Conservation (phyloP, 2,888 invertebrate species). For the Aspidiotus rigidus region DNA sequence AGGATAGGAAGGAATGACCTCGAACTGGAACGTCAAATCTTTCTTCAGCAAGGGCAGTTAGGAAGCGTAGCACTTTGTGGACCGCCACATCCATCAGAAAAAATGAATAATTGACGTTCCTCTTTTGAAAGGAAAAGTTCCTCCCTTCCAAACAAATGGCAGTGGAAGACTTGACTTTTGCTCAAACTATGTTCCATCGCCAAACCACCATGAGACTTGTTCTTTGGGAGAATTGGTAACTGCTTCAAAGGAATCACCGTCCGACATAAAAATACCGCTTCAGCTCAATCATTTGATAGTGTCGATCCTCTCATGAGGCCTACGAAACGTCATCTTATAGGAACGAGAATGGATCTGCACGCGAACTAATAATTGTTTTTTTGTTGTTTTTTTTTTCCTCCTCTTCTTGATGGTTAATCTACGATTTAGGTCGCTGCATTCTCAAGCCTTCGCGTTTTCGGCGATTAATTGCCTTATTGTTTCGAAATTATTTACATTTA, state of each 20-base stretch:
- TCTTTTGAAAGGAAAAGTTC: not conserved
- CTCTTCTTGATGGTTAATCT: slow-evolving; percentile 22
- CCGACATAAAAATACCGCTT: slow-evolving; percentile 55
- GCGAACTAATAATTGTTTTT: no score
- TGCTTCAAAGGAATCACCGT: slow-evolving; percentile 36
- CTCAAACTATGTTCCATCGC: slow-evolving; percentile 6
- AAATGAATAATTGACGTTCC: not conserved
- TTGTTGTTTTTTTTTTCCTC: not conserved
- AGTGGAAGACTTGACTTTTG: no score
- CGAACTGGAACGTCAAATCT: slow-evolving; percentile 43
- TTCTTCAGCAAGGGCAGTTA: not conserved
- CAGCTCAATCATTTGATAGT: slow-evolving; percentile 56
- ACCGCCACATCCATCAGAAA: no score
- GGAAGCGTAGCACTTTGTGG: not conserved
- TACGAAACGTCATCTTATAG: slow-evolving; percentile 63
- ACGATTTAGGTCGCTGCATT: slow-evolving; percentile 31
- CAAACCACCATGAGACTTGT: slow-evolving; percentile 1
- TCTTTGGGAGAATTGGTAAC: slow-evolving; percentile 37
- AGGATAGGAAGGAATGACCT: not conserved
- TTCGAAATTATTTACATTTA: slow-evolving; percentile 23
- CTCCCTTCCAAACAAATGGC: not conserved
- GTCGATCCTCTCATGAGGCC: slow-evolving; percentile 53
- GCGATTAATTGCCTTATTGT: slow-evolving; percentile 31
- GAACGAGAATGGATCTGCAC: no score
- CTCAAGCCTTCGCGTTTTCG: slow-evolving; percentile 27